Conservation (phyloP, 2,797 vertebrate species). For the Danio jaintianensis region DNA sequence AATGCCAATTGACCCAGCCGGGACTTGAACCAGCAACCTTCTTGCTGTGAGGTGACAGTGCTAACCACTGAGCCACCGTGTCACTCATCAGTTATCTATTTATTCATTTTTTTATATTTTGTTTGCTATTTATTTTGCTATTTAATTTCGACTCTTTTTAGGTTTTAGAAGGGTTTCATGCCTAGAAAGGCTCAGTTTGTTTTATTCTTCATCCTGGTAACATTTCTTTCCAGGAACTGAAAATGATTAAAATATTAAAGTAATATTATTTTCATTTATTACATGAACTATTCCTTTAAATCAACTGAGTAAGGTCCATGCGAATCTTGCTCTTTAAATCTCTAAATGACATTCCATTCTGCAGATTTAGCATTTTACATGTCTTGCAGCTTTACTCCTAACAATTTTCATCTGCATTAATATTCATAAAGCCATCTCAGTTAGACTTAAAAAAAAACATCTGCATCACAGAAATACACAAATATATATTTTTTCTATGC, state of each 20-base stretch:
- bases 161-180: too few species aligned
- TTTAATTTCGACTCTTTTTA: too few species aligned
- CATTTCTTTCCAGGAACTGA: neutral
- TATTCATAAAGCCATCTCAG: neutral
- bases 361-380: neutral
- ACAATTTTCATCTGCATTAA: neutral
- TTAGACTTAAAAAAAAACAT: neutral
- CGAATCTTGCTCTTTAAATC: neutral
- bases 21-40: too few species aligned
- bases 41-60: too few species aligned
- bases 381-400: neutral
- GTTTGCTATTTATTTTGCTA: too few species aligned
- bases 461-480: slow-evolving; percentile 36
- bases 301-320: neutral
- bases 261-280: neutral
- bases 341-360: neutral
- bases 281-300: neutral
- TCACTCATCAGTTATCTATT: too few species aligned
- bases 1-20: too few species aligned
- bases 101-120: too few species aligned
- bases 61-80: too few species aligned
- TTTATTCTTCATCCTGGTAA: neutral
- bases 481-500: neutral
- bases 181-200: neutral
- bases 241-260: neutral